phyloP scores from a whole-genome alignment of 2,113 vertebrate genomes.

The Ciconia stormi region DNA sequence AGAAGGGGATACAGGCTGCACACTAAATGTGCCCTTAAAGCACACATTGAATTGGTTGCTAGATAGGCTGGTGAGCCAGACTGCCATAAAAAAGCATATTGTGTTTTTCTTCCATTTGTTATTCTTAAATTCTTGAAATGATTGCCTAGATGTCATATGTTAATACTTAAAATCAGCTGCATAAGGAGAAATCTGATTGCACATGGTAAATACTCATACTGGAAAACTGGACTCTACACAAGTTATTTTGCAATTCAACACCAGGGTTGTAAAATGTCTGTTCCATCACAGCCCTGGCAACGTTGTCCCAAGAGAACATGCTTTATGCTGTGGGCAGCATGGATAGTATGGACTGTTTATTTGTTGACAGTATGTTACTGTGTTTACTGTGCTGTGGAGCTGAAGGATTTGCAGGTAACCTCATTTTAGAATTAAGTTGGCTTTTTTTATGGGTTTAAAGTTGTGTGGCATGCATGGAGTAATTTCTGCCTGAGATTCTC shows the following conservation, averaged over 20 bases:
- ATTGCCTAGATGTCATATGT: neutral
- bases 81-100: neutral
- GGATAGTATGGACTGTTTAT: neutral
- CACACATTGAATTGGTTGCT: neutral
- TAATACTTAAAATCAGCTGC: neutral
- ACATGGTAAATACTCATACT: neutral
- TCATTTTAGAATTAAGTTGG: neutral
- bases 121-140: neutral
- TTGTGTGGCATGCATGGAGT: neutral
- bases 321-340: neutral
- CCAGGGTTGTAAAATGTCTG: neutral
- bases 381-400: neutral
- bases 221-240: neutral
- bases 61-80: neutral
- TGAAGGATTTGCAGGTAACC: neutral
- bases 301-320: neutral
- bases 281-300: neutral
- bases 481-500: neutral
- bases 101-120: neutral
- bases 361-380: neutral
- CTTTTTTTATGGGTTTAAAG: neutral
- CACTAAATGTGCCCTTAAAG: neutral
- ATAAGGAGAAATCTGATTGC: neutral
- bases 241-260: neutral
- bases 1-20: neutral